These are phyloP conservation scores for Clitarchus hookeri DNA, from an alignment of 2,888 invertebrate species.

Conservation along the genomic window DNA sequence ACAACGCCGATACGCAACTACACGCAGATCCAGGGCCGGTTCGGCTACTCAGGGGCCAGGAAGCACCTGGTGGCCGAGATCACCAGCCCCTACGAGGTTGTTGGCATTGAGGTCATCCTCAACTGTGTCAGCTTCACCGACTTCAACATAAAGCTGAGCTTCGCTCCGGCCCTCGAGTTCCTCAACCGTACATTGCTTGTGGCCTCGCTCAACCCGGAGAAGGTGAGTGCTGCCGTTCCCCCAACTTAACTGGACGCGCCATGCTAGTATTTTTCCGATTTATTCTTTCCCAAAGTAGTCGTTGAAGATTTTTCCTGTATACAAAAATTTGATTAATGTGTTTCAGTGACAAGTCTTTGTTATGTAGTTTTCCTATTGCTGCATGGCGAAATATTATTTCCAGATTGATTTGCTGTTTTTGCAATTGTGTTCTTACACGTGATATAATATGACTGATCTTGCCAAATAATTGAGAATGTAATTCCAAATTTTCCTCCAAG, in stretches of 20 bases:
- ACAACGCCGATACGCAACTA: conserved; percentile 74
- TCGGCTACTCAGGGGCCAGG: conserved; percentile 72
- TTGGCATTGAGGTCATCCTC: conserved; percentile 71
- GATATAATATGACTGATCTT: background rate
- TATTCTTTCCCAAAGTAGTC: too few species aligned
- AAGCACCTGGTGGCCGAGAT: conserved; percentile 75
- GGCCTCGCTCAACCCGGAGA: conserved; percentile 69
- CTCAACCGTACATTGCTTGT: conserved; percentile 68
- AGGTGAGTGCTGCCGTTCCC: conserved; percentile 55
- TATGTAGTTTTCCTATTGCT: background rate
- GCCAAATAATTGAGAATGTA: background rate
- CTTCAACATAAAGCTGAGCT: conserved; percentile 73
- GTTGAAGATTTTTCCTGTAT: too few species aligned
- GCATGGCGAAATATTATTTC: too few species aligned
- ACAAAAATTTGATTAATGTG: too few species aligned
- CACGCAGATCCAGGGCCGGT: conserved; percentile 66
- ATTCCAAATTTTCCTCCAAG: background rate
- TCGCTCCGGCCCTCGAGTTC: conserved; percentile 75
- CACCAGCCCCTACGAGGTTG: conserved; percentile 67
- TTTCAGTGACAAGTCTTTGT: background rate
- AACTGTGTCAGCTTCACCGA: conserved; percentile 61
- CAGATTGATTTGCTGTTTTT: too few species aligned
- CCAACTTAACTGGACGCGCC: too few species aligned
- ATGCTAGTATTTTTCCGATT: too few species aligned
- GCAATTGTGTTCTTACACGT: background rate